Conservation (phyloP, 1,140 invertebrate species). For the Drosophila sulfurigaster region DNA sequence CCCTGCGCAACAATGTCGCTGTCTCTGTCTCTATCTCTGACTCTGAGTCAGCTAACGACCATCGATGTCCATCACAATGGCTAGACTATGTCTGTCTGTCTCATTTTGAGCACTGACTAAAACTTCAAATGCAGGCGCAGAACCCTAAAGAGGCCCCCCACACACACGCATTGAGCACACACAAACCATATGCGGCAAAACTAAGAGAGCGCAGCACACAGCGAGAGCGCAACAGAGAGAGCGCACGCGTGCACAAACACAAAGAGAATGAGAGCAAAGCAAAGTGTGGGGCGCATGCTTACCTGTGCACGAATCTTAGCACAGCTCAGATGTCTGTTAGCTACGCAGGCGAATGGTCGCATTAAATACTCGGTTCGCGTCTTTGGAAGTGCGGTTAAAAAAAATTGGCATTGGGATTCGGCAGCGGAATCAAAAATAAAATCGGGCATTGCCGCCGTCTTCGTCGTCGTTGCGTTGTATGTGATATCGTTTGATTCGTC, state of each 20-base stretch:
- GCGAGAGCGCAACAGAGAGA: background rate
- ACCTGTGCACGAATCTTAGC: constrained; percentile 14
- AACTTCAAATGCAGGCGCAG: constrained; percentile 24
- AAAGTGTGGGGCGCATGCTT: constrained; percentile 4
- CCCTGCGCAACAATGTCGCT: constrained; percentile 11
- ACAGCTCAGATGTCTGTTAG: constrained; percentile 67
- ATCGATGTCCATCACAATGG: constrained; percentile 42
- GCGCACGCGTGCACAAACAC: background rate
- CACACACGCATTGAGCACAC: constrained; percentile 16
- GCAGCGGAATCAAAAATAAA: constrained; percentile 15
- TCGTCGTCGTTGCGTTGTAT: constrained; percentile 11
- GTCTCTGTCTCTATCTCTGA: background rate
- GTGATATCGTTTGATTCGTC: constrained; percentile 29
- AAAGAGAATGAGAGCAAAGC: background rate
- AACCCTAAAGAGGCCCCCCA: constrained; percentile 24
- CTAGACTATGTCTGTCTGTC: constrained; percentile 28
- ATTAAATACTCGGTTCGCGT: constrained; percentile 39
- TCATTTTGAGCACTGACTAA: constrained; percentile 23
- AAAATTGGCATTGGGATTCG: constrained; percentile 38
- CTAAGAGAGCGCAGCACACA: background rate
- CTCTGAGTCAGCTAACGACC: constrained; percentile 28
- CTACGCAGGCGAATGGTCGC: constrained; percentile 66
- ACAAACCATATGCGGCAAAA: background rate
- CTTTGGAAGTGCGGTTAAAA: constrained; percentile 17
- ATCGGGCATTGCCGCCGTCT: constrained; percentile 17